Evolutionary conservation across 2,113 vertebrate species (phyloP), one percentile per base, ranked within the genome.

Genomic region (Phaetusa simplex): DNA sequence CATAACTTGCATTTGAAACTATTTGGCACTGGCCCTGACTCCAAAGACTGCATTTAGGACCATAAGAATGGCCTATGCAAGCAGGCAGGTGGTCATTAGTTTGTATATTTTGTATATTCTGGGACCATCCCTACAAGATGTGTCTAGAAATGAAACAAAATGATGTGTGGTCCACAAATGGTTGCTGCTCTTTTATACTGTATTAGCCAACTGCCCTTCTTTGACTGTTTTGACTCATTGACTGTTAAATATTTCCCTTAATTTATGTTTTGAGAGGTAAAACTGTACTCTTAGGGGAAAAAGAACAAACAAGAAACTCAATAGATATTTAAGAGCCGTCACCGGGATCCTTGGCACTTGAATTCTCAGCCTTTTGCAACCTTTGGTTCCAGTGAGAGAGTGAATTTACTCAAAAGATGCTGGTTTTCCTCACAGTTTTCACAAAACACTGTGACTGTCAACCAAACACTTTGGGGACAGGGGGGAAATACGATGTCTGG

Each of bases 31-130:
- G 97, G 96, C 97, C 97, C 97, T 98, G 97, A 97, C 98, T 98
- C 98, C 98, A 98, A 98, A 98, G 98, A 98, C 98, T 98, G 98
- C 97, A 97, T 98, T 98, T 98, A 96, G 97, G 98, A 98, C 98
- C 98, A 95, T 98, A 88, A 78, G 86, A 95, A 96, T 95, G 98
- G 98, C 97, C 97, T 98, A 94, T 98, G 97, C 97, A 98, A 98
- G 98, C 97, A 97, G 98, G 97, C 70, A 97, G 98, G 98, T 97
- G 96, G 97, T 98, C 96, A 97, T 98, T 98, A 98, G 97, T 96
- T 98, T 98, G 98, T 98, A 98, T 98, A 98, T 98, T 98, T 98
- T 98, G 97, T 98, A 98, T 98, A 98, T 98, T 98, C 96, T 97
- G 91, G 98, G 97, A 98, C 98, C 98, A 98, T 98, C 97, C 97